Base-by-base conservation (phyloP, 2,888 invertebrate genomes). In the Lepidochitona cinerea region DNA sequence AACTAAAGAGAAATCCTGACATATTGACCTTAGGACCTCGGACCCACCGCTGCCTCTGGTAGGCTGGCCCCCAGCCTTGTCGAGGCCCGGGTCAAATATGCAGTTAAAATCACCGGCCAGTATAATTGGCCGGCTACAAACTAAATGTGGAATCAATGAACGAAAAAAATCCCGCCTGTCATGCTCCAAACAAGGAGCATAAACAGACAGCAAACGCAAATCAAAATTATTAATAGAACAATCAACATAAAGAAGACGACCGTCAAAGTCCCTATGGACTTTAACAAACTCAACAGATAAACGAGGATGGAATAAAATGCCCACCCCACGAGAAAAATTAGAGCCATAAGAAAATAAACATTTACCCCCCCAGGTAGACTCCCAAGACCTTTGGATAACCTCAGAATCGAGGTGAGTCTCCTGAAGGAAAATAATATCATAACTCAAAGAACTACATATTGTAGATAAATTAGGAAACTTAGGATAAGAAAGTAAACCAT, bases 401-500 rank as follows among this genome's bases (percentile, higher is more conserved):
- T 7, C n/a, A 9, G 54, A 54, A 23, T 54, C 54, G 7, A 54
- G 26, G 54, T 54, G 54, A 54, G 54, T 54, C 54, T 54, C 54
- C 54, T 54, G 54, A 23, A 54, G 54, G 23, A 54, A 54, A 54
- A 54, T 54, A 54, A 54, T 54, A 54, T 54, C 54, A 9, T n/a
- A 54, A 54, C 23, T 54, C 54, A 54, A 54, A 6, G 54, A 9
- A 18, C 23, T 54, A 54, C 54, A 54, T 7, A 54, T 18, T 7
- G 54, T 18, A 23, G n/a, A 54, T 18, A 54, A 23, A 54, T 18
- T 54, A 23, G 54, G 7, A 54, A 54, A 54, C 54, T 54, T 54
- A 54, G 54, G 23, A 23, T 9, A 12, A 54, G 54, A 18, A n/a
- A 54, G 23, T 23, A 54, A 54, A 54, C 54, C 54, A 54, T 54